Percentiles rank a stretch among this genome's conserved stretches.
Evolutionary conservation across 2,113 vertebrate species (phyloP).

Genomic region (Urocynchramus pylzowi): DNA sequence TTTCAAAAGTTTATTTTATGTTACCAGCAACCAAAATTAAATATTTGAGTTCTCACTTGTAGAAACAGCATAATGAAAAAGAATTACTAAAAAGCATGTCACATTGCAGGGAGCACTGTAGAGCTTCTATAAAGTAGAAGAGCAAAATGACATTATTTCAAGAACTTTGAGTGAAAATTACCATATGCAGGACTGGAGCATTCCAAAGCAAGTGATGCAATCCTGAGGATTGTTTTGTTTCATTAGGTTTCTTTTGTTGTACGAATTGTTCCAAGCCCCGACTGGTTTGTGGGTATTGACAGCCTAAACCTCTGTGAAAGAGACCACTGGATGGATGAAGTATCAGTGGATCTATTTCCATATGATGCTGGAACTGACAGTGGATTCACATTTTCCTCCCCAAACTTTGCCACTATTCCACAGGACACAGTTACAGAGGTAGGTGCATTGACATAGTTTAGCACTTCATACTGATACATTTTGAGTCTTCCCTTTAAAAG

Average conservation of each 20-base stretch:
- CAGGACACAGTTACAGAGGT: slow-evolving; percentile 91
- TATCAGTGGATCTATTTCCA: slow-evolving; percentile 84
- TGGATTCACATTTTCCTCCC: slow-evolving; percentile 97
- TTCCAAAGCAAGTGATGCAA: neutral
- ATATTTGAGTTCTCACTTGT: neutral
- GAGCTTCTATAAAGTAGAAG: neutral
- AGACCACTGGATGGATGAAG: slow-evolving; percentile 83
- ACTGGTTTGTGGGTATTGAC: slow-evolving; percentile 96
- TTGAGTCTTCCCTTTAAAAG: neutral
- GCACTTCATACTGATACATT: neutral
- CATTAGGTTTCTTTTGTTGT: slow-evolving; percentile 88
- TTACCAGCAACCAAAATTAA: neutral
- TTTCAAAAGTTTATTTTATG: neutral
- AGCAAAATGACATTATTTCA: neutral
- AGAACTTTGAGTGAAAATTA: neutral
- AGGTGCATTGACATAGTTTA: neutral
- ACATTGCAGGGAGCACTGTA: neutral
- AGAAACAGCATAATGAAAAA: neutral
- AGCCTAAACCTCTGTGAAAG: slow-evolving; percentile 87
- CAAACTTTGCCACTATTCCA: slow-evolving; percentile 96
- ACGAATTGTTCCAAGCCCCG: slow-evolving; percentile 90
- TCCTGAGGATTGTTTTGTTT: neutral
- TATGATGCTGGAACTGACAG: slow-evolving; percentile 95
- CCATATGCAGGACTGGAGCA: neutral
- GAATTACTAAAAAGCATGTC: neutral